phyloP scores from a whole-genome alignment of 2,797 vertebrate genomes.

The Acrossocheilus wenchowensis region DNA sequence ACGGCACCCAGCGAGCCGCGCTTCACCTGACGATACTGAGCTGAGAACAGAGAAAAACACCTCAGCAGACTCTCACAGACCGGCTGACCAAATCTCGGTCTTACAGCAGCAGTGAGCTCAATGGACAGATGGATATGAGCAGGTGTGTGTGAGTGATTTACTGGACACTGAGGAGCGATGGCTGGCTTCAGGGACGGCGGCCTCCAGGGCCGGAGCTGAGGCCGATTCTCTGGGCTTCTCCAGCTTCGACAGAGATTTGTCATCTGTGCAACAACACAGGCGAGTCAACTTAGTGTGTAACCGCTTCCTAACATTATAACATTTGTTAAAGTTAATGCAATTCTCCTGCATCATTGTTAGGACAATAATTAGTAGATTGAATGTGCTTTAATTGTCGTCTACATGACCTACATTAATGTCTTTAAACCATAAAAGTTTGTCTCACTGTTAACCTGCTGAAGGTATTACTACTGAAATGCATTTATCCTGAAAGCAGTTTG shows the following conservation, averaged over 20 bases:
- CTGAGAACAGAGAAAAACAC: slow-evolving; percentile 67
- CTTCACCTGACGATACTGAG: slow-evolving; percentile 98
- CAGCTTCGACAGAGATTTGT: slow-evolving; percentile 90
- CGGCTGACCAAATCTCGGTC: not conserved
- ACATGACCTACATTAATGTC: not conserved
- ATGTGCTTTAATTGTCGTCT: not conserved
- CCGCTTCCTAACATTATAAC: not conserved
- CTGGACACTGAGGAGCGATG: slow-evolving; percentile 95
- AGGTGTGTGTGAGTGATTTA: slow-evolving; percentile 69
- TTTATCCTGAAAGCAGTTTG: not conserved
- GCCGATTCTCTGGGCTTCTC: slow-evolving; percentile 96
- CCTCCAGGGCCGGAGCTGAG: slow-evolving; percentile 94
- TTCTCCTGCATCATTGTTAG: not conserved
- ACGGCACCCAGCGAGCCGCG: slow-evolving; percentile 95
- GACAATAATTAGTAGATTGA: not conserved
- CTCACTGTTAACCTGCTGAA: not conserved
- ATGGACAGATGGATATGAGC: not conserved
- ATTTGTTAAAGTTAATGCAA: not conserved
- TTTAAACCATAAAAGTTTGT: not conserved
- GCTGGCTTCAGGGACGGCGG: slow-evolving; percentile 90
- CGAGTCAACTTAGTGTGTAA: not conserved
- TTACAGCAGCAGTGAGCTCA: not conserved
- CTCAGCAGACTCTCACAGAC: not conserved
- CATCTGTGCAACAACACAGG: slow-evolving; percentile 82
- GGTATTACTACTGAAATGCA: not conserved